A percentile compares a stretch with the other conserved stretches of the same genome.
Evolutionary conservation across 2,113 vertebrate species (phyloP).

Genomic region (Cyprinus carpio): DNA sequence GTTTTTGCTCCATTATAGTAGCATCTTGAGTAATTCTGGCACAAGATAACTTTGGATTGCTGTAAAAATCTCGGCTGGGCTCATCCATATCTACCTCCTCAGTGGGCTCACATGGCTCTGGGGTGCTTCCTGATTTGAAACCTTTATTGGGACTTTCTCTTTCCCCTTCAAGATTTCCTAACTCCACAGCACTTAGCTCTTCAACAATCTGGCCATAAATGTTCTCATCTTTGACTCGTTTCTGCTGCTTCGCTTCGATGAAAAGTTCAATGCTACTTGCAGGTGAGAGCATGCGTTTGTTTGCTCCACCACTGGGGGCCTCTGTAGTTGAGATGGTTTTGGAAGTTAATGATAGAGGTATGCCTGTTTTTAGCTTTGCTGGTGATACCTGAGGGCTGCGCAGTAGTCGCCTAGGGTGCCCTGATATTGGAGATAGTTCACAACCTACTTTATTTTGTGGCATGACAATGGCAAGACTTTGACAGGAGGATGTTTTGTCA

Average conservation of each 20-base stretch:
- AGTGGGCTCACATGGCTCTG: slow-evolving; percentile 73
- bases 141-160: slow-evolving; percentile 80
- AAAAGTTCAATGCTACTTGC: slow-evolving; percentile 96
- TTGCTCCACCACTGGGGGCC: slow-evolving; percentile 83
- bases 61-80: slow-evolving; percentile 77
- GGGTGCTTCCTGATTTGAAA: slow-evolving; percentile 70
- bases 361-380: slow-evolving; percentile 86
- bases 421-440: slow-evolving; percentile 78
- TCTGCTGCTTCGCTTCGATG: slow-evolving; percentile 96
- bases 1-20: slow-evolving; percentile 72
- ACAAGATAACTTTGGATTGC: slow-evolving; percentile 78
- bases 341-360: slow-evolving; percentile 91
- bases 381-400: slow-evolving; percentile 84
- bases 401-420: slow-evolving; percentile 73
- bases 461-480: slow-evolving; percentile 73
- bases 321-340: slow-evolving; percentile 85
- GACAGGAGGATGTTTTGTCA: slow-evolving; percentile 67
- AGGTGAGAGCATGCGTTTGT: slow-evolving; percentile 95
- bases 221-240: slow-evolving; percentile 95
- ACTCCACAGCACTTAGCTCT: slow-evolving; percentile 92
- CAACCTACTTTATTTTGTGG: slow-evolving; percentile 79
- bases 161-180: slow-evolving; percentile 85
- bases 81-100: slow-evolving; percentile 86
- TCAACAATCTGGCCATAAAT: slow-evolving; percentile 98
- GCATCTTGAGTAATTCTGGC: slow-evolving; percentile 72